phyloP scores from a whole-genome alignment of 2,888 invertebrate species.

The Tenthredo livida region DNA sequence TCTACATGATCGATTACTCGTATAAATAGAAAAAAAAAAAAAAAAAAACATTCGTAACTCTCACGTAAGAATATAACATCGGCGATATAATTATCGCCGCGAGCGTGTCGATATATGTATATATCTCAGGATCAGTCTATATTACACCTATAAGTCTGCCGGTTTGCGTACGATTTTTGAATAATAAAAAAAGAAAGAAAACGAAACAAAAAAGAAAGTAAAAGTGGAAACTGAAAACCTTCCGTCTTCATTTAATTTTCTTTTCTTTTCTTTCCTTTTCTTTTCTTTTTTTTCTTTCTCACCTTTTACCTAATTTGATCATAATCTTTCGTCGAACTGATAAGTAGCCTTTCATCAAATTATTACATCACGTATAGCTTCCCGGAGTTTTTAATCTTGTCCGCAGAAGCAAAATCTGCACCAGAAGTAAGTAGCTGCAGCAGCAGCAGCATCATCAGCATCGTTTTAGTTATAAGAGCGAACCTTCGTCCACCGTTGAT shows the following conservation, averaged over 20 bases:
- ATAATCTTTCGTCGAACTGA: background rate
- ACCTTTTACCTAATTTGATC: background rate
- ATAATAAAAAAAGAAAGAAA: background rate
- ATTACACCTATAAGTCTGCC: background rate
- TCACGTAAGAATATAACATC: background rate
- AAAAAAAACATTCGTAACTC: background rate
- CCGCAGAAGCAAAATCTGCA: background rate
- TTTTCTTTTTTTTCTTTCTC: background rate
- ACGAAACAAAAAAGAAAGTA: background rate
- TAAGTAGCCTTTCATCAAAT: background rate
- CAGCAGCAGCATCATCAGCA: background rate
- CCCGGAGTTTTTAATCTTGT: background rate
- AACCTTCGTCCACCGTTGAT: conserved; percentile 6
- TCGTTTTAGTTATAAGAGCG: conserved; percentile 10
- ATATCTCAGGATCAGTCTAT: background rate
- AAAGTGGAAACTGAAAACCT: background rate
- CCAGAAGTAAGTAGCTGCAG: background rate
- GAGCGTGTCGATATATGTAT: background rate
- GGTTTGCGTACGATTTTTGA: background rate
- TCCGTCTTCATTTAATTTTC: background rate
- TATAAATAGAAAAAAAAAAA: background rate
- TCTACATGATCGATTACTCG: background rate
- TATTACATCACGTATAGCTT: background rate
- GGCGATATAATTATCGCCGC: conserved; percentile 7
- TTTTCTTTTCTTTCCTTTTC: background rate